Percentiles rank a stretch among this genome's conserved stretches.
phyloP scores from a whole-genome alignment of 1,140 invertebrate species.

The Listronotus oregonensis region DNA sequence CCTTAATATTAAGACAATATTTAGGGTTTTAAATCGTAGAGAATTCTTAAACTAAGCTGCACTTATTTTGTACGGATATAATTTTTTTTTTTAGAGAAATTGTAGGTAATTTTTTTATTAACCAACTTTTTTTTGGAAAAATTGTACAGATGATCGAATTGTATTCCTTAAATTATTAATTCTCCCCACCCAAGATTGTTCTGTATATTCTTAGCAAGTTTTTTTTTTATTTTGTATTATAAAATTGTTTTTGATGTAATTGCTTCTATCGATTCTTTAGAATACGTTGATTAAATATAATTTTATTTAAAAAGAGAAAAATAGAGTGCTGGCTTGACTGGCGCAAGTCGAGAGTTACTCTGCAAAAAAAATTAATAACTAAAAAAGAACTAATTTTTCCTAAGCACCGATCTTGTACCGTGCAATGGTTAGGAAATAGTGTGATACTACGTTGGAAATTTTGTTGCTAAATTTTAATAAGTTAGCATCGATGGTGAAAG shows the following conservation, averaged over 20 bases:
- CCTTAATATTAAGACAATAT: slow-evolving; percentile 12
- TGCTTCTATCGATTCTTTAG: slow-evolving; percentile 27
- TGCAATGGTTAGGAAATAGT: slow-evolving; percentile 38
- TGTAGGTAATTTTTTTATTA: slow-evolving; percentile 20
- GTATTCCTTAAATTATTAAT: slow-evolving; percentile 16
- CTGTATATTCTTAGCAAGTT: slow-evolving; percentile 30
- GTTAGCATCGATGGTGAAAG: slow-evolving; percentile 11
- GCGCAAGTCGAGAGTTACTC: slow-evolving; percentile 45
- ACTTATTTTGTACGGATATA: slow-evolving; percentile 11
- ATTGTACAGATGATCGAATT: neutral
- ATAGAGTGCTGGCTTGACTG: slow-evolving; percentile 47
- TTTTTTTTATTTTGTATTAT: slow-evolving; percentile 41
- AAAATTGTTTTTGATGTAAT: slow-evolving; percentile 37
- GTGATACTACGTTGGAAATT: slow-evolving; percentile 35
- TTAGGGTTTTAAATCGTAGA: slow-evolving; percentile 12
- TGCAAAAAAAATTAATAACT: slow-evolving; percentile 27
- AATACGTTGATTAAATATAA: slow-evolving; percentile 15
- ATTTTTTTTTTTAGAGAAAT: slow-evolving; percentile 11
- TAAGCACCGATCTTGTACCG: slow-evolving; percentile 23
- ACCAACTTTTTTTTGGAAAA: too few relatives aligned
- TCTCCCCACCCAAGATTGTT: neutral
- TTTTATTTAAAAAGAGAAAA: slow-evolving; percentile 28
- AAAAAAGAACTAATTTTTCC: slow-evolving; percentile 29
- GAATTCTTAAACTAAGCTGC: slow-evolving; percentile 15
- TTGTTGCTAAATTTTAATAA: slow-evolving; percentile 30